A percentile compares a stretch with the other conserved stretches of the same genome.
phyloP scores from a whole-genome alignment of 1,140 invertebrate genomes.

The Lamellibrachia luymesi region DNA sequence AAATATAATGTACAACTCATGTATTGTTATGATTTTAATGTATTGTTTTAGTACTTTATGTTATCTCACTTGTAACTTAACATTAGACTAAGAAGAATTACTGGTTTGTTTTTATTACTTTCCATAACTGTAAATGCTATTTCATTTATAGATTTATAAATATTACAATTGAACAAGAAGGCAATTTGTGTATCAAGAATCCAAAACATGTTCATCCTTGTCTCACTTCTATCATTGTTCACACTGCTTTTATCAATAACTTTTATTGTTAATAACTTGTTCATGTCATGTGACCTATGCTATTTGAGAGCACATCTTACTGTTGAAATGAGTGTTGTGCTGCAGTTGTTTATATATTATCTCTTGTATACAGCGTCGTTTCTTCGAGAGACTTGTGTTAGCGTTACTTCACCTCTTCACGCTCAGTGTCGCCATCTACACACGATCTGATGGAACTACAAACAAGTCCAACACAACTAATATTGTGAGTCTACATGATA shows the following conservation, averaged over 20 bases:
- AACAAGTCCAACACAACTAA: conserved; percentile 24
- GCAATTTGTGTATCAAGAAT: no score
- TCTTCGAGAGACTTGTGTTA: conserved; percentile 81
- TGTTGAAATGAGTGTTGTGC: neutral
- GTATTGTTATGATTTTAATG: neutral
- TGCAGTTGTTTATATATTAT: neutral
- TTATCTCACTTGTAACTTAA: neutral
- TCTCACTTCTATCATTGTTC: no score
- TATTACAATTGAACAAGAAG: no score
- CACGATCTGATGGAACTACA: conserved; percentile 70
- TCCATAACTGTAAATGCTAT: neutral
- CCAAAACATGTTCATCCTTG: no score
- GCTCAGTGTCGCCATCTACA: conserved; percentile 85
- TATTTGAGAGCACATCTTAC: neutral
- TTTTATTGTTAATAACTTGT: neutral
- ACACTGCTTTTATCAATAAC: no score
- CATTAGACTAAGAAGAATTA: neutral
- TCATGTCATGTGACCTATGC: neutral
- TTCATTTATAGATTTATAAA: neutral
- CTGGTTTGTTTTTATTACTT: neutral
- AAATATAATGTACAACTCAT: no score
- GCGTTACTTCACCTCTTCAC: conserved; percentile 75
- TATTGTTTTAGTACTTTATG: neutral
- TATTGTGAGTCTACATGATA: conserved; percentile 9
- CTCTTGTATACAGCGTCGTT: conserved; percentile 70